Conservation (phyloP, 2,888 invertebrate genomes). For the Eupithecia abbreviata region DNA sequence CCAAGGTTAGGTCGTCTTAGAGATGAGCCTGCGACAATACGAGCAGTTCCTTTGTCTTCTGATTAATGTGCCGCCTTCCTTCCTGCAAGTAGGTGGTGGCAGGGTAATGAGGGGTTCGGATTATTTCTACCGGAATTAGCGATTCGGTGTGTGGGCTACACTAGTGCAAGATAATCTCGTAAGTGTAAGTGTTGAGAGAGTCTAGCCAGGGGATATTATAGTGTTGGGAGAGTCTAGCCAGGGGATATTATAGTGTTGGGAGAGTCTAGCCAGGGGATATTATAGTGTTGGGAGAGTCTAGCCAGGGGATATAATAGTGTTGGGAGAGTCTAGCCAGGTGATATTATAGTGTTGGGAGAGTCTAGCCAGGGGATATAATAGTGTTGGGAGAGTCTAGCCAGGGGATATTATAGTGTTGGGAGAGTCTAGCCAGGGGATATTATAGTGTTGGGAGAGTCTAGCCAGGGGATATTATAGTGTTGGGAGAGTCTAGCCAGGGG, state of each 20-base stretch:
- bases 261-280: no score
- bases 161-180: background rate
- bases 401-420: no score
- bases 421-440: no score
- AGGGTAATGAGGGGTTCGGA: slow-evolving; percentile 32
- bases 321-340: no score
- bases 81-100: slow-evolving; percentile 34
- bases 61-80: slow-evolving; percentile 48
- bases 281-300: no score
- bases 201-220: background rate
- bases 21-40: slow-evolving; percentile 46
- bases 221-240: background rate
- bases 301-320: no score
- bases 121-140: slow-evolving; percentile 29
- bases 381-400: no score
- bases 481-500: no score
- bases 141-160: slow-evolving; percentile 15
- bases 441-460: no score
- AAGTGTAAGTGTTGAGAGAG: background rate
- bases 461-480: no score
- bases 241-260: background rate
- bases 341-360: no score
- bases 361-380: no score
- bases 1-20: slow-evolving; percentile 40
- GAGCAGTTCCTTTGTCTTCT: slow-evolving; percentile 45